Conservation (phyloP, 1,140 invertebrate genomes). For the Oedothorax gibbosus region DNA sequence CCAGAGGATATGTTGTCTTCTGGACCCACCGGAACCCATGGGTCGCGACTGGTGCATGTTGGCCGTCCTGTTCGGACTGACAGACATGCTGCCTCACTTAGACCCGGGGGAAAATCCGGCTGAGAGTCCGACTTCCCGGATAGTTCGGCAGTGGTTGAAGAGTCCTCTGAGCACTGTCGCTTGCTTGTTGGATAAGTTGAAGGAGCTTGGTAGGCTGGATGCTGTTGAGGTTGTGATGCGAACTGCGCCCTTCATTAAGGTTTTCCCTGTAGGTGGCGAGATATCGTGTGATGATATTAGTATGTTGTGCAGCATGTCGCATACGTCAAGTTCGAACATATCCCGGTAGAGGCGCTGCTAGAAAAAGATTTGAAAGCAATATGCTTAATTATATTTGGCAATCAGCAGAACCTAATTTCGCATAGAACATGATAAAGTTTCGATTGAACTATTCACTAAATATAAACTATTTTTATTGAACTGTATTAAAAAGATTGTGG, state of each 20-base stretch:
- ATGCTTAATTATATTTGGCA: too few species aligned
- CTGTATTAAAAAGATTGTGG: too few species aligned
- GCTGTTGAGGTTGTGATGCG: conserved; percentile 71
- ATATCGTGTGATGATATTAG: conserved; percentile 50
- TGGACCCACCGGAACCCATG: conserved; percentile 84
- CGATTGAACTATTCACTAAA: too few species aligned
- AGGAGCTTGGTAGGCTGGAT: conserved; percentile 72
- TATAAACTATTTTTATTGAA: too few species aligned
- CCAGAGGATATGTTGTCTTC: conserved; percentile 72
- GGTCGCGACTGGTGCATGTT: conserved; percentile 87
- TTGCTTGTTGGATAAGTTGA: conserved; percentile 70
- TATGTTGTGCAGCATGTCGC: conserved; percentile 52
- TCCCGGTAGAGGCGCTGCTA: conserved; percentile 14
- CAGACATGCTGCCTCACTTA: conserved; percentile 72
- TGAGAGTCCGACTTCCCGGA: conserved; percentile 70
- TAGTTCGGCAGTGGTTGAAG: conserved; percentile 71
- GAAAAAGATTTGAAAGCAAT: too few species aligned
- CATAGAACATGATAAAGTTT: too few species aligned
- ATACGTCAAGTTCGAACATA: conserved; percentile 59
- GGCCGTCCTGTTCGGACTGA: conserved; percentile 79
- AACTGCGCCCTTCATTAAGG: conserved; percentile 70
- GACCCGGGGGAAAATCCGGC: conserved; percentile 68
- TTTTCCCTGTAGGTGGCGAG: conserved; percentile 58
- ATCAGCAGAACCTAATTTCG: too few species aligned
- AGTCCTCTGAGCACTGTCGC: conserved; percentile 69